Conservation (phyloP, 2,888 invertebrate species). For the Eupithecia abbreviata region DNA sequence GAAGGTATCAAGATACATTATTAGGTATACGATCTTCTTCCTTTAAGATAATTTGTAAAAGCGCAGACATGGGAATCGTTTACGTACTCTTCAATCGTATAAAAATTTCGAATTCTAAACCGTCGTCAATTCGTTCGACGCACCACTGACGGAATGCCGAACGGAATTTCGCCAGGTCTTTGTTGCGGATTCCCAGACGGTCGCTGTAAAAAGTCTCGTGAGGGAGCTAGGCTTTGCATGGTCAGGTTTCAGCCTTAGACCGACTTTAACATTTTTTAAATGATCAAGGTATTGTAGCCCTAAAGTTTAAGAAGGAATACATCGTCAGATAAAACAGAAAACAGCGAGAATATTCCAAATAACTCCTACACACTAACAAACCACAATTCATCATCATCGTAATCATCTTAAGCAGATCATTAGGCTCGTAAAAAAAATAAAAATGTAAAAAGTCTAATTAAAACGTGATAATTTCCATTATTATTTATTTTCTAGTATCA, state of each 20-base stretch:
- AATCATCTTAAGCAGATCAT: too few species aligned
- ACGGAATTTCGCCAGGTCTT: slow-evolving; percentile 77
- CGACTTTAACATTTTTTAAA: too few species aligned
- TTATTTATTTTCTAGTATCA: background rate
- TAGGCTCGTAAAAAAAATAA: too few species aligned
- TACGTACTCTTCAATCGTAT: slow-evolving; percentile 55
- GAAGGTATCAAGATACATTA: slow-evolving; percentile 20
- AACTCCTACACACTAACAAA: background rate
- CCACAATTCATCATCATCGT: too few species aligned
- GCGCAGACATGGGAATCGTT: slow-evolving; percentile 22
- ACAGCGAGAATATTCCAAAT: too few species aligned
- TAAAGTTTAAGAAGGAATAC: too few species aligned
- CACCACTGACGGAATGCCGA: slow-evolving; percentile 77
- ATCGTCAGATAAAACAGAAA: too few species aligned
- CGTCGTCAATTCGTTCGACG: slow-evolving; percentile 44
- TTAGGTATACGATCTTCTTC: background rate
- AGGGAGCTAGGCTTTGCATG: slow-evolving; percentile 62
- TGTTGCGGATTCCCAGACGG: slow-evolving; percentile 82
- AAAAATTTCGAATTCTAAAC: slow-evolving; percentile 63
- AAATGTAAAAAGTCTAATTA: too few species aligned
- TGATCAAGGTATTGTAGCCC: background rate
- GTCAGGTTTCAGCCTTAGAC: background rate
- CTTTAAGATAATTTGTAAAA: background rate
- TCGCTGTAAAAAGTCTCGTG: slow-evolving; percentile 76
- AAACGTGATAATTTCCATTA: too few species aligned